Evolutionary conservation across 2,888 invertebrate species (phyloP).

Genomic region (Eilema depressum): DNA sequence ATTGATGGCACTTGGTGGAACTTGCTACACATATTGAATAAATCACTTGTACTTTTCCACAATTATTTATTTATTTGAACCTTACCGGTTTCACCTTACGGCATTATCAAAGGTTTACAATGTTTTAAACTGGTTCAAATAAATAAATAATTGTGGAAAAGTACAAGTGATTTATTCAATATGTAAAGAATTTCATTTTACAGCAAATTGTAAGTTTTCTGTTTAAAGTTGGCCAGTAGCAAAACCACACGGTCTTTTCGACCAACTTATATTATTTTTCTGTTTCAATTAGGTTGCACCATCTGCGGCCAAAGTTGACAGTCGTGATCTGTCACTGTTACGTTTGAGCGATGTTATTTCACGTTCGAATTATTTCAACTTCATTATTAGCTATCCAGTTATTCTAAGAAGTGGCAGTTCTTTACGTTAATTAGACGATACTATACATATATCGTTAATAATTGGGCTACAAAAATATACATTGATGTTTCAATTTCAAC

Average conservation of each 20-base stretch:
- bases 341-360: constrained; percentile 4
- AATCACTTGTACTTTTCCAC: no score
- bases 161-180: no score
- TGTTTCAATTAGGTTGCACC: constrained; percentile 4
- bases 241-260: background rate
- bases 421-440: background rate
- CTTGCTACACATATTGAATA: no score
- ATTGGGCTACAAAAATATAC: background rate
- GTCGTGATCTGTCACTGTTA: constrained; percentile 4
- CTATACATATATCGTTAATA: background rate
- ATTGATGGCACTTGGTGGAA: no score
- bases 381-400: background rate
- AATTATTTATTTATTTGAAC: no score
- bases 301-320: background rate
- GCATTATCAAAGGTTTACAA: no score
- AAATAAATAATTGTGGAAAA: no score
- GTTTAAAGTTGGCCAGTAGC: background rate
- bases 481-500: background rate
- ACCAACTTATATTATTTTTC: constrained; percentile 1
- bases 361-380: background rate
- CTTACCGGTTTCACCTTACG: no score
- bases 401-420: background rate
- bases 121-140: no score
- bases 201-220: background rate
- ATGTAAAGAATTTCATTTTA: no score